Evolutionary conservation across 2,888 invertebrate species (phyloP), one percentile per base, ranked within the genome.

Genomic region (Oligia latruncula): DNA sequence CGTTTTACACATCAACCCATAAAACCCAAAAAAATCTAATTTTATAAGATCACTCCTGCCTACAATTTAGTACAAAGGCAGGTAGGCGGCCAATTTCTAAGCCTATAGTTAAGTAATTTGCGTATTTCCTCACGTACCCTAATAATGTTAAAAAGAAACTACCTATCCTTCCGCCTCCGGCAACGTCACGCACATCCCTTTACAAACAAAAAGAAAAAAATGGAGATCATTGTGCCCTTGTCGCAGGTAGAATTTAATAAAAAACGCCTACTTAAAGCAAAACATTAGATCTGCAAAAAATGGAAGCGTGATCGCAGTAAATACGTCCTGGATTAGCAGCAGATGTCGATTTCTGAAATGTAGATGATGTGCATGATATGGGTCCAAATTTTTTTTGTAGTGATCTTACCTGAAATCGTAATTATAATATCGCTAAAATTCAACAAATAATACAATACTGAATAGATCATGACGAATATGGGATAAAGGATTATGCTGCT

Each of bases 81-180:
- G 87, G 90, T 90, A 90, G 88, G 86, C 85, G 80, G 86, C 79
- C 85, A 83, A 80, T 86, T 90, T 92, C 89, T 87, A 87, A 86
- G 84, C 82, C 89, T 87, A 87, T 90, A 92, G 91, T 93, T 92
- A 91, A 88, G 90, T 92, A 94, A 94, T 95, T 94, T 95, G 93
- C 93, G 93, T 93, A 94, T 95, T 95, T 95, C 95, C 95, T 94
- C 93, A 93, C 92, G 92, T 93, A 91, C 92, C 92, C 92, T 92
- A 93, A 95, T 94, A 95, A 93, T 92, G 90, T 90, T 93, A 92
- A 96, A 94, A 95, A 94, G 90, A 93, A 93, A 93, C 94, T 93
- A 93, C 93, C 94, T 95, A 96, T 96, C 95, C 96, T 96, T 96
- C 96, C 96, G 96, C 95, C 95, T 94, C 93, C 93, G 92, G 93